A percentile compares a stretch with the other conserved stretches of the same genome.
phyloP scores from a whole-genome alignment of 2,888 invertebrate genomes.

The Drosophila birchii region DNA sequence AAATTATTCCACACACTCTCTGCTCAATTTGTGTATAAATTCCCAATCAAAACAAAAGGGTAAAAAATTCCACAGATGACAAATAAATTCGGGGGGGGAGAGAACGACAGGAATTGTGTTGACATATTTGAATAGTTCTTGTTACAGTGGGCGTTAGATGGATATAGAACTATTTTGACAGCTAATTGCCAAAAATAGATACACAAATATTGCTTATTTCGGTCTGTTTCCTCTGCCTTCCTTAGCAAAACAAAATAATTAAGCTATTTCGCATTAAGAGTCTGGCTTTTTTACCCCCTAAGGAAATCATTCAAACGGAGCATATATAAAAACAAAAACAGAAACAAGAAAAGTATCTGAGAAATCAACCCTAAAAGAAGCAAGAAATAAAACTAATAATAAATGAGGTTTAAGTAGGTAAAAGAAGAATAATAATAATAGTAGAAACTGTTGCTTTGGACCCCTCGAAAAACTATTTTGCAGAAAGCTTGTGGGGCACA shows the following conservation, averaged over 20 bases:
- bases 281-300: slow-evolving; percentile 1
- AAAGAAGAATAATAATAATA: background rate
- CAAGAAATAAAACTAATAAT: background rate
- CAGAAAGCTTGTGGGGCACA: slow-evolving; percentile 11
- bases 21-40: slow-evolving; percentile 62
- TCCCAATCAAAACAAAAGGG: slow-evolving; percentile 60
- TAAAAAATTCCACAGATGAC: slow-evolving; percentile 38
- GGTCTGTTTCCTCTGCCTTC: slow-evolving; percentile 1
- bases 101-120: slow-evolving; percentile 33
- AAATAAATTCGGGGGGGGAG: slow-evolving; percentile 49
- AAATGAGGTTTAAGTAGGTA: background rate
- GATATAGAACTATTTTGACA: background rate
- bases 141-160: background rate
- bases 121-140: slow-evolving; percentile 36
- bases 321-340: slow-evolving; percentile 33
- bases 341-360: background rate
- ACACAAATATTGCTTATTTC: background rate
- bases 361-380: background rate
- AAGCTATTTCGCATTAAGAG: slow-evolving; percentile 60
- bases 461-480: slow-evolving; percentile 9
- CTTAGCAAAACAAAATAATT: slow-evolving; percentile 73
- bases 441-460: background rate
- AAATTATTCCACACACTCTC: slow-evolving; percentile 64
- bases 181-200: slow-evolving; percentile 59
- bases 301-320: slow-evolving; percentile 27